Base-by-base conservation (phyloP, 1,140 invertebrate species). In the Galleria mellonella region DNA sequence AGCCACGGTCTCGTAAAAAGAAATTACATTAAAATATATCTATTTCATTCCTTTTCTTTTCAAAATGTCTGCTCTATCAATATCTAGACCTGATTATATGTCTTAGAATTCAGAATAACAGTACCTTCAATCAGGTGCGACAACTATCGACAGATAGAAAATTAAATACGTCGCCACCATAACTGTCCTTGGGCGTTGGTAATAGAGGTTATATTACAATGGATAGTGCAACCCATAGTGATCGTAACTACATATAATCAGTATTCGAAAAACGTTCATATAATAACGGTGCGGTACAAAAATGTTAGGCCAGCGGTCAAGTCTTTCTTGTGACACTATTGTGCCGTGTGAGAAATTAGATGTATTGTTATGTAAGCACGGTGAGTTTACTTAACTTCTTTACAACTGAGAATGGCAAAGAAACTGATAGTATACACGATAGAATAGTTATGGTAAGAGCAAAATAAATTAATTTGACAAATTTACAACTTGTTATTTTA, bases 211-310 rank as follows among this genome's bases (percentile, higher is more conserved):
- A 9, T 37, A 37, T 37, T 37, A 6, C 35, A 9, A 37, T 37
- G 35, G 35, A 17, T 15, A 37, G 17, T 17, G 30, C 30, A 37
- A 23, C 17, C 15, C 14, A 37, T 9, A 37, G 35, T 37, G 35
- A 17, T 23, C 6, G 17, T 37, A 37, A 17, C 14, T 37, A 37
- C 9, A 37, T 37, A 11, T 37, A 17, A 37, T 37, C 9, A 37
- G 14, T 37, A 37, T 37, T 37, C 35, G 35, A 9, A n/a, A 37
- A 37, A 37, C 35, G 35, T 37, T n/a, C 15, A 13, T 51, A n/a
- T 42, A 15, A 47, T 68, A 68, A 68, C 61, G 57, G 64, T 55
- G 41, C 50, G 42, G 30, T 46, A 50, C 51, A 51, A 43, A 57
- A 60, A 53, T 51, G 46, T 52, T 43, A 44, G 47, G 43, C 38